Evolutionary conservation across 2,113 vertebrate genomes (phyloP).

Genomic region (Microcebus lehilahytsara): DNA sequence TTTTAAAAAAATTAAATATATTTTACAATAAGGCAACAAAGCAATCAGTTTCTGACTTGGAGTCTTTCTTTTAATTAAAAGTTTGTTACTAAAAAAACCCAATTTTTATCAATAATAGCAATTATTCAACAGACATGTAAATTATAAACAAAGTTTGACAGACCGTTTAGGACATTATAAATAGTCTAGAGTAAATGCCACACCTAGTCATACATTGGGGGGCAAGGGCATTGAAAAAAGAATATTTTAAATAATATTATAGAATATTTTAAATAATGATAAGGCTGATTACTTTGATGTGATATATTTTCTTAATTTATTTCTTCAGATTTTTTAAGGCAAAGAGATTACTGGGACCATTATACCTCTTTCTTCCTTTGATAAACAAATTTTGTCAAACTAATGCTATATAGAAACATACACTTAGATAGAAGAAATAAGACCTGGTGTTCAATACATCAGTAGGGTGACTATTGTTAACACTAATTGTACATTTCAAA

Average conservation of each 20-base stretch:
- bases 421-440: background rate
- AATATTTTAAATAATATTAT: background rate
- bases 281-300: background rate
- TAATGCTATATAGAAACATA: background rate
- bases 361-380: background rate
- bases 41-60: background rate
- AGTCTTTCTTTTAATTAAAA: background rate
- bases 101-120: background rate
- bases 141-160: background rate
- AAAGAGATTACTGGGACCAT: constrained; percentile 6
- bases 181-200: background rate
- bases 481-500: background rate
- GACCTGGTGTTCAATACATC: background rate
- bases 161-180: background rate
- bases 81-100: background rate
- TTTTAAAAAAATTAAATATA: background rate
- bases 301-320: constrained; percentile 3
- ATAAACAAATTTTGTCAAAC: constrained; percentile 38
- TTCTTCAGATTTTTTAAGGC: constrained; percentile 39
- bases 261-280: background rate
- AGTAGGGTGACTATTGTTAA: background rate
- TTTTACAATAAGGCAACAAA: background rate
- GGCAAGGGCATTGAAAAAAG: background rate
- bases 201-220: background rate
- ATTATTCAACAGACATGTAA: background rate